Base-by-base conservation (phyloP, 2,888 invertebrate genomes). In the Heliconius charithonia region DNA sequence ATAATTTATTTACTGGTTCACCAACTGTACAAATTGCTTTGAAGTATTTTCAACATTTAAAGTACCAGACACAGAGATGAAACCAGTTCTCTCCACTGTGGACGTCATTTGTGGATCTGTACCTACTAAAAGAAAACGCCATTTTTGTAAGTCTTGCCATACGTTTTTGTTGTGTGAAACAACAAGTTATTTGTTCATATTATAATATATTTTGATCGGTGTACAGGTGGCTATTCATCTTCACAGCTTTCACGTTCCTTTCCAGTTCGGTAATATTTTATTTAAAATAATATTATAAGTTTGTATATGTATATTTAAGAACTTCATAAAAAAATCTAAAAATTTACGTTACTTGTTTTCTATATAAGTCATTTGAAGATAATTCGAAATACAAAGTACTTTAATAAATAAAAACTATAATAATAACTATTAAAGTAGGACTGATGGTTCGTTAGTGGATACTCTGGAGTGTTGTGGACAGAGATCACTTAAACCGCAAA, bases 211-310 rank as follows among this genome's bases (percentile, higher is more conserved):
- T 22, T 71, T n/a, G 4, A 3, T 37, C 13, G 32, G 22, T 71
- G 4, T n/a, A 72, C 72, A 72, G 72, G 45, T 41, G 25, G 19
- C 9, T 69, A 72, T 72, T 10, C 72, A 9, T 37, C n/a, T 16
- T 25, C 59, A 59, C 37, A 59, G 16, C 59, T 56, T n/a, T 72
- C 59, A 59, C n/a, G 16, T 12, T 37, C 72, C 22, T 59, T 59
- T 25, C n/a, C 59, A 13, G 59, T 59, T 59, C n/a, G 72, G 72
- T 72, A 72, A 72, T 32, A 6, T 16, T 16, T 59, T 72, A 2
- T 4, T 59, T 32, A n/a, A 13, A 25, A 16, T 72, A 13, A n/a
- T 59, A 13, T 63, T 3, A 13, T 25, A 62, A 62, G 1, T 62
- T 25, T 25, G 12, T 63, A 27, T 16, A 19, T 63, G 4, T 7